These are phyloP conservation scores for Sarcophaga bullata DNA, from an alignment of 1,140 invertebrate genomes.

Conservation along the genomic window DNA sequence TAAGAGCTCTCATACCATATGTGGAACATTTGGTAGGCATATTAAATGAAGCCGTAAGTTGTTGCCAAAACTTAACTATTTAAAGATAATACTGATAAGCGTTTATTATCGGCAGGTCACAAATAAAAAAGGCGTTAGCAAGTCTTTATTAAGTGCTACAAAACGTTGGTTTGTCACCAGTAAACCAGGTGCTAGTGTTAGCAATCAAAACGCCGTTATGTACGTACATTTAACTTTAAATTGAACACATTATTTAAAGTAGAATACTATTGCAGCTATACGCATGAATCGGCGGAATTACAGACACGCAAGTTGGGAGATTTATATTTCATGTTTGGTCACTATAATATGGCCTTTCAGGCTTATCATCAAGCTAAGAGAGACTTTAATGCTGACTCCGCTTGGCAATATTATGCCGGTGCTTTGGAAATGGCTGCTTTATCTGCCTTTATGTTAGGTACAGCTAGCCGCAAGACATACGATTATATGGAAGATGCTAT, in stretches of 20 bases:
- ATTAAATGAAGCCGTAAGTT: conserved; percentile 82
- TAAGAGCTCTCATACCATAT: conserved; percentile 88
- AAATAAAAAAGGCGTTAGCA: conserved; percentile 90
- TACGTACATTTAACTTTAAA: conserved; percentile 66
- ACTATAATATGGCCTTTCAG: conserved; percentile 92
- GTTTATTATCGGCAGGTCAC: conserved; percentile 68
- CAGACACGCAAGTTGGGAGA: conserved; percentile 93
- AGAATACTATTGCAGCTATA: conserved; percentile 72
- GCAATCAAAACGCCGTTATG: conserved; percentile 82
- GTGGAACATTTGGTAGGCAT: conserved; percentile 86
- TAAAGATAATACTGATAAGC: background rate
- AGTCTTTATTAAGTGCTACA: conserved; percentile 91
- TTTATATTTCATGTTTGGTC: conserved; percentile 95
- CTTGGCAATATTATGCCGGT: conserved; percentile 96
- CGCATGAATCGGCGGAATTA: conserved; percentile 89
- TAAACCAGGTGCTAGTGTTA: conserved; percentile 78
- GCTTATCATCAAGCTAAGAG: conserved; percentile 95
- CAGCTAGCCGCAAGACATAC: conserved; percentile 78
- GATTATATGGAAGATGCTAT: conserved; percentile 96
- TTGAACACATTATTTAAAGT: conserved; percentile 7
- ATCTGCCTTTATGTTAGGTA: conserved; percentile 89
- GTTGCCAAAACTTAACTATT: background rate
- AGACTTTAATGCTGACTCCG: conserved; percentile 95
- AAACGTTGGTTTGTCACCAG: conserved; percentile 94
- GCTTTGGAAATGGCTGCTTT: conserved; percentile 95